Percentiles rank a stretch among this genome's conserved stretches.
phyloP scores from a whole-genome alignment of 2,113 vertebrate genomes.

The Sigmodon hispidus region DNA sequence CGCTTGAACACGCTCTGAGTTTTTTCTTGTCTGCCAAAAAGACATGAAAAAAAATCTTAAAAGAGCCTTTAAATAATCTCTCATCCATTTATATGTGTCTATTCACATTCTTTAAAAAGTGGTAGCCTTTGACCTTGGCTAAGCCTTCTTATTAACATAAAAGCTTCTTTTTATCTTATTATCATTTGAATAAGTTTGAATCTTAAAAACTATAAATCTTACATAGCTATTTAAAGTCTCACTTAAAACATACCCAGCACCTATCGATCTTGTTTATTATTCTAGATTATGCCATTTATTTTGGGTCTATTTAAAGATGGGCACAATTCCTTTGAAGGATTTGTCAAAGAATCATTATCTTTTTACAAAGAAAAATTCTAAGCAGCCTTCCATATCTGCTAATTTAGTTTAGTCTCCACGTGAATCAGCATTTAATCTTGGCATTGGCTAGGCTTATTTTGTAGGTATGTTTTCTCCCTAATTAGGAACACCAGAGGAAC shows the following conservation, averaged over 20 bases:
- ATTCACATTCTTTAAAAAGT: slow-evolving; percentile 53
- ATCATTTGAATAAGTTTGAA: slow-evolving; percentile 47
- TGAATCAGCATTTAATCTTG: slow-evolving; percentile 38
- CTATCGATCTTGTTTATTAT: neutral
- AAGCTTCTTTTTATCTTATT: slow-evolving; percentile 30
- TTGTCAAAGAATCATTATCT: slow-evolving; percentile 41
- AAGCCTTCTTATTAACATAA: slow-evolving; percentile 51
- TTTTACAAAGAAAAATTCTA: slow-evolving; percentile 42
- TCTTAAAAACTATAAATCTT: slow-evolving; percentile 35
- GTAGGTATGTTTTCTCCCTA: slow-evolving; percentile 1
- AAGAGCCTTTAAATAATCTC: slow-evolving; percentile 58
- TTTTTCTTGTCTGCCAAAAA: slow-evolving; percentile 47
- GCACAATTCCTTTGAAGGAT: slow-evolving; percentile 5
- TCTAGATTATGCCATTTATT: slow-evolving; percentile 31
- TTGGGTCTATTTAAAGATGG: neutral
- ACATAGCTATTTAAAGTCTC: slow-evolving; percentile 46
- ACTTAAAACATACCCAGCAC: neutral
- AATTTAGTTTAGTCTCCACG: neutral
- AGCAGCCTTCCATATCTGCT: neutral
- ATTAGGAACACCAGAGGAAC: neutral
- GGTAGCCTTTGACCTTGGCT: slow-evolving; percentile 58
- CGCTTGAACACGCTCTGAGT: slow-evolving; percentile 39
- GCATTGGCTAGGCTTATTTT: neutral
- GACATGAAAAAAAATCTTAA: slow-evolving; percentile 50
- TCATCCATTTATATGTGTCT: slow-evolving; percentile 28